These are phyloP conservation scores for Epinephelus awoara DNA, from an alignment of 2,797 vertebrate genomes.

Conservation along the genomic window DNA sequence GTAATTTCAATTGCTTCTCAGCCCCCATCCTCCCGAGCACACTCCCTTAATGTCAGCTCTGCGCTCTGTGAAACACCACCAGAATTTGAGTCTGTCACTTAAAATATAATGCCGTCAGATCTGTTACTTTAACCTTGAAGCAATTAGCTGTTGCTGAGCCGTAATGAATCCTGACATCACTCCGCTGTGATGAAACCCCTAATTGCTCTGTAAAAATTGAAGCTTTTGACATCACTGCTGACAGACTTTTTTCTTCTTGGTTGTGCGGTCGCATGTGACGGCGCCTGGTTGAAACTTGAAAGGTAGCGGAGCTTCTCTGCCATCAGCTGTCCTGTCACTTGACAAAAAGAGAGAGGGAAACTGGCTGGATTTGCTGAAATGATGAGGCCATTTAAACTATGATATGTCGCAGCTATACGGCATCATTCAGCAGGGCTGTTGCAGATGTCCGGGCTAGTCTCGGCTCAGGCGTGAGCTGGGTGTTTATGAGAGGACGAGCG, in stretches of 20 bases:
- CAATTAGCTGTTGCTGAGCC: slow-evolving; percentile 89
- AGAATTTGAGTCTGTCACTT: slow-evolving; percentile 88
- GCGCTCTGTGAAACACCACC: slow-evolving; percentile 79
- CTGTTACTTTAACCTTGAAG: slow-evolving; percentile 91
- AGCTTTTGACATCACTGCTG: slow-evolving; percentile 89
- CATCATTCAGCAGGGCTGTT: slow-evolving; percentile 84
- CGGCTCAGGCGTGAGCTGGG: slow-evolving; percentile 69
- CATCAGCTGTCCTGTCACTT: slow-evolving; percentile 88
- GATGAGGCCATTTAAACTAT: slow-evolving; percentile 88
- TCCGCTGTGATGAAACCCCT: slow-evolving; percentile 89
- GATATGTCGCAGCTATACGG: slow-evolving; percentile 78
- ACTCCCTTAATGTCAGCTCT: slow-evolving; percentile 76
- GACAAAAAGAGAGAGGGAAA: slow-evolving; percentile 80
- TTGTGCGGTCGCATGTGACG: slow-evolving; percentile 83
- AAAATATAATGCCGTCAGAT: slow-evolving; percentile 90
- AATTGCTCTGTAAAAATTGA: slow-evolving; percentile 90
- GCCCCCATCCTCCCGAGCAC: slow-evolving; percentile 55
- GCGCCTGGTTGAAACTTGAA: slow-evolving; percentile 87
- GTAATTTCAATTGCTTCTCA: slow-evolving; percentile 72
- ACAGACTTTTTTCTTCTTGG: slow-evolving; percentile 84
- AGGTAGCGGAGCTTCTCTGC: slow-evolving; percentile 87
- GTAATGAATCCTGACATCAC: slow-evolving; percentile 89
- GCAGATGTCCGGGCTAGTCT: slow-evolving; percentile 76
- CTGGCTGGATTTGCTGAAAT: slow-evolving; percentile 87
- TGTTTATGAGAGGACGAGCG: slow-evolving; percentile 73